Base-by-base conservation (phyloP, 2,888 invertebrate species). In the Iselma pallidipennis region DNA sequence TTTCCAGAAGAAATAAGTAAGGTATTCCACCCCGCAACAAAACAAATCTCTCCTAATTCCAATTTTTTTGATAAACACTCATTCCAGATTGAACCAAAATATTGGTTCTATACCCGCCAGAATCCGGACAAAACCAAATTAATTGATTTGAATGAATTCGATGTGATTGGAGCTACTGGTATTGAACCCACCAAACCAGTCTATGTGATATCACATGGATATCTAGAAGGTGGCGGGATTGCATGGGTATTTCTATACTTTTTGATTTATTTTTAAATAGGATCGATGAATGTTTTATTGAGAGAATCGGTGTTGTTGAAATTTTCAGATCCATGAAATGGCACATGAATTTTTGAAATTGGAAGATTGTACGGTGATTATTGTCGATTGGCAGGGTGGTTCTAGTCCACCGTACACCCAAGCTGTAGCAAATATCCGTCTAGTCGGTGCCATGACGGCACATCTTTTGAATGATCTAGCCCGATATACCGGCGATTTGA, bases 351-450 rank as follows among this genome's bases (percentile, higher is more conserved):
- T 96, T n/a, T 80, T 96, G 6, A 85, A 85, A 1, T 86, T 88
- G 56, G 88, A 88, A 42, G 87, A 88, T 53, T 88, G 89, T 45
- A 91, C 92, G 55, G 91, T 95, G 0, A 84, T 94, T 12, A 85
- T 91, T 0, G 87, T 95, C 2, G 95, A 95, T 76, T 96, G 95
- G 96, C 87, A 91, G 61, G 88, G 88, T 4, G 96, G 95, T 0
- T 91, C 95, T 0, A 89, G 89, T 65, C 94, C 95, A 0, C 94
- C 95, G 0, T 97, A 96, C 77, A 90, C 92, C 0, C 95, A 96
- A 80, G 96, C 97, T 0, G 95, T 94, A 2, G 95, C 95, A 1
- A 96, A 96, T 76, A 94, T 93, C 19, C 84, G 96, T 54, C 83
- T 96, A 12, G 89, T 96, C 1, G 96, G 94, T 0, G 89, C 89